These are phyloP conservation scores for Pegoplata infirma DNA, from an alignment of 2,888 invertebrate genomes.

Conservation along the genomic window DNA sequence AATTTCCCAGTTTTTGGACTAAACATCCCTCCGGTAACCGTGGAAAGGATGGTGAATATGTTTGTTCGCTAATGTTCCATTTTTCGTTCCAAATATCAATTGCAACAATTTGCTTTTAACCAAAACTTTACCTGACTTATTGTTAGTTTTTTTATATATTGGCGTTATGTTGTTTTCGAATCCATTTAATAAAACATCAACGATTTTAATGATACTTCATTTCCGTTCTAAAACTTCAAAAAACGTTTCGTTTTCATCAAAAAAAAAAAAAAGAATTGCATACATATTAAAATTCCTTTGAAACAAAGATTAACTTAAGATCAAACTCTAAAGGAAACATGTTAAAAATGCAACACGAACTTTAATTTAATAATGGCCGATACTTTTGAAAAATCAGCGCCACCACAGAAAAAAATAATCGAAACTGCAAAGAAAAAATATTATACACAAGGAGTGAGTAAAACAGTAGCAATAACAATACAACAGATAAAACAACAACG, in stretches of 20 bases:
- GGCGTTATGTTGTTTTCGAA: too few species aligned
- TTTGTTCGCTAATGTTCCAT: too few species aligned
- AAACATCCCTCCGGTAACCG: too few species aligned
- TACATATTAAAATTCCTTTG: constrained; percentile 54
- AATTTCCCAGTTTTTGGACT: too few species aligned
- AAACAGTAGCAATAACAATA: constrained; percentile 60
- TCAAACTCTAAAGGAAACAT: constrained; percentile 58
- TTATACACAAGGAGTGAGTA: constrained; percentile 52
- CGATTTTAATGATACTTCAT: constrained; percentile 15
- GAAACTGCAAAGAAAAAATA: constrained; percentile 4
- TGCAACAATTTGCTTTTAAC: too few species aligned
- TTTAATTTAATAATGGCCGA: constrained; percentile 65
- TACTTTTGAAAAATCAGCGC: constrained; percentile 61
- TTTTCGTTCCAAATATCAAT: too few species aligned
- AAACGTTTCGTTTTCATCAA: not conserved
- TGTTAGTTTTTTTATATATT: too few species aligned
- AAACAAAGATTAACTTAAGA: constrained; percentile 57
- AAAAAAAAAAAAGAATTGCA: constrained; percentile 21
- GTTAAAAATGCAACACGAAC: constrained; percentile 63
- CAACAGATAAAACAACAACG: constrained; percentile 46
- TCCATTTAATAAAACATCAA: not conserved
- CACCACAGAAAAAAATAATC: constrained; percentile 30
- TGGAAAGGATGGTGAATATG: too few species aligned
- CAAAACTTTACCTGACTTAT: too few species aligned
- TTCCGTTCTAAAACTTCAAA: constrained; percentile 38